A percentile compares a stretch with the other conserved stretches of the same genome.
Conservation (phyloP, 1,140 invertebrate genomes). For the Conopomorpha cramerella region DNA sequence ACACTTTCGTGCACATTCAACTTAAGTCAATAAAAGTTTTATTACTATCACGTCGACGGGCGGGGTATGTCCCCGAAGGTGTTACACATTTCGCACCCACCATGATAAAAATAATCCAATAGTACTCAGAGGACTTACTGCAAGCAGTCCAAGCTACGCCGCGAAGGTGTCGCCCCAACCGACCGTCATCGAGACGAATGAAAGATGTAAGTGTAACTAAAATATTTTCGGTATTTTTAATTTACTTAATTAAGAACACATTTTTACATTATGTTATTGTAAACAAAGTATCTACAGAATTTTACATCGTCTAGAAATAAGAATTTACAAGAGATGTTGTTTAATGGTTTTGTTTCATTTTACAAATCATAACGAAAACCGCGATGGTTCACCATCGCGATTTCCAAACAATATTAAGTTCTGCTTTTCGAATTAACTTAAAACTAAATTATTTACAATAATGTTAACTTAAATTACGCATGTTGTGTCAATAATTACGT, state of each 20-base stretch:
- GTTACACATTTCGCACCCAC: too few relatives aligned
- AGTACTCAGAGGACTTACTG: too few relatives aligned
- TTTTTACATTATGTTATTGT: conserved; percentile 59
- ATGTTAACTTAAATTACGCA: conserved; percentile 16
- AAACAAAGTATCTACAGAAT: conserved; percentile 55
- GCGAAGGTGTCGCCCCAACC: conserved; percentile 5
- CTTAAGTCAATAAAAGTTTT: too few relatives aligned
- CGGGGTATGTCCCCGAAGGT: too few relatives aligned
- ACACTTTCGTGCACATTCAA: too few relatives aligned
- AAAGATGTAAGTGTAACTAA: conserved; percentile 44
- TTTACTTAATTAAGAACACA: conserved; percentile 59
- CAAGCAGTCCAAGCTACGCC: too few relatives aligned
- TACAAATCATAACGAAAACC: conserved; percentile 51
- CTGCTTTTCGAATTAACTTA: conserved; percentile 36
- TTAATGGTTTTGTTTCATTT: conserved; percentile 52
- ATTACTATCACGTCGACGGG: too few relatives aligned
- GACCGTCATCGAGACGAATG: conserved; percentile 25
- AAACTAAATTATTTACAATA: conserved; percentile 43
- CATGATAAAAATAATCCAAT: too few relatives aligned
- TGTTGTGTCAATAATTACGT: too few relatives aligned
- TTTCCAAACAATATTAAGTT: conserved; percentile 54
- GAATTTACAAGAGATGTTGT: conserved; percentile 47
- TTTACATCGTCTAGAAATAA: conserved; percentile 57
- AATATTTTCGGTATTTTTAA: conserved; percentile 60
- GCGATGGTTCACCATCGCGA: conserved; percentile 45